Conservation (phyloP, 1,140 invertebrate genomes). For the Steinernema feltiae region DNA sequence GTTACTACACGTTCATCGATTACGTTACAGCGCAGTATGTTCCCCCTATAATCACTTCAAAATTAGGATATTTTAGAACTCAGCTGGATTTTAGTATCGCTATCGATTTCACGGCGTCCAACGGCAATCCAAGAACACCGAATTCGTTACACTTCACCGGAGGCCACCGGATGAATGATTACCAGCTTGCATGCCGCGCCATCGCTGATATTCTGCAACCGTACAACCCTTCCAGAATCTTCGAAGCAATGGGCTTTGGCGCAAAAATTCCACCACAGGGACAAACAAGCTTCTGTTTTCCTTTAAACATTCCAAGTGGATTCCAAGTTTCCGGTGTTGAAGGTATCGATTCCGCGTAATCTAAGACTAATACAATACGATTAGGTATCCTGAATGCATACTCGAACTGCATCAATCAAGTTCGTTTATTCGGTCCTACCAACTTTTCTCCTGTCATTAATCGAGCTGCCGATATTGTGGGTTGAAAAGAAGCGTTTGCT, state of each 20-base stretch:
- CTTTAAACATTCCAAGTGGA: slow-evolving; percentile 34
- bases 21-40: slow-evolving; percentile 51
- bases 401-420: slow-evolving; percentile 59
- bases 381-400: slow-evolving; percentile 50
- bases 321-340: not conserved
- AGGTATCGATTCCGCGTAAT: too few relatives aligned
- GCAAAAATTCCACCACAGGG: slow-evolving; percentile 41
- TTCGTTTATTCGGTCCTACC: slow-evolving; percentile 66
- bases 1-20: slow-evolving; percentile 42
- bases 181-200: slow-evolving; percentile 64
- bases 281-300: slow-evolving; percentile 47
- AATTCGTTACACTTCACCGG: slow-evolving; percentile 65
- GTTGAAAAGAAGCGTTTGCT: not conserved
- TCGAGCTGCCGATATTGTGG: slow-evolving; percentile 58
- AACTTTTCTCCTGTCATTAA: slow-evolving; percentile 67
- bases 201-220: slow-evolving; percentile 68
- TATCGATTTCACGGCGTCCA: slow-evolving; percentile 70
- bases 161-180: slow-evolving; percentile 62
- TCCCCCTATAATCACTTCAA: not conserved
- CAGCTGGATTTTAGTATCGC: slow-evolving; percentile 66
- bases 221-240: slow-evolving; percentile 61
- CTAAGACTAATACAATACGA: too few relatives aligned
- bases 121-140: slow-evolving; percentile 65
- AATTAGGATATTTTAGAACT: slow-evolving; percentile 57
- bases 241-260: slow-evolving; percentile 55